Evolutionary conservation across 1,140 invertebrate genomes (phyloP).

Genomic region (Magallana angulata): DNA sequence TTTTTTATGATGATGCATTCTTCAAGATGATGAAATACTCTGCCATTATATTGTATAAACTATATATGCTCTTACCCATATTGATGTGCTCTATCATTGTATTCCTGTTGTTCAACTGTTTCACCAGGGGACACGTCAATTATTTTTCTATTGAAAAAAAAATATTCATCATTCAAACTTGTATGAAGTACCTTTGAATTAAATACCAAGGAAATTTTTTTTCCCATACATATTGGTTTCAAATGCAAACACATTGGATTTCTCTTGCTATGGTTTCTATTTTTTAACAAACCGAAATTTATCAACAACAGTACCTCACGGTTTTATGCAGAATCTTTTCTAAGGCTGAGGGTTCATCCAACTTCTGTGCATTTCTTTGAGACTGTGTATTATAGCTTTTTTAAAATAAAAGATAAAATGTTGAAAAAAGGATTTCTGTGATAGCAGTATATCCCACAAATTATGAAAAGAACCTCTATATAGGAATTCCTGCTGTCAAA

Average conservation of each 20-base stretch:
- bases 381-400: slow-evolving; percentile 9
- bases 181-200: too few relatives aligned
- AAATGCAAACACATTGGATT: too few relatives aligned
- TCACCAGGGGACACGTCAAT: slow-evolving; percentile 80
- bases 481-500: too few relatives aligned
- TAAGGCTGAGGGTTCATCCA: slow-evolving; percentile 92
- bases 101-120: slow-evolving; percentile 89
- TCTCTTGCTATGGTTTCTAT: too few relatives aligned
- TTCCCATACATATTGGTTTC: too few relatives aligned
- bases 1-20: too few relatives aligned
- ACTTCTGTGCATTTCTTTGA: slow-evolving; percentile 83
- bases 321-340: slow-evolving; percentile 92
- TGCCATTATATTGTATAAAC: not conserved
- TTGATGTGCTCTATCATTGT: slow-evolving; percentile 83
- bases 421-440: too few relatives aligned
- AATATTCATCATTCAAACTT: not conserved
- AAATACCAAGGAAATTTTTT: too few relatives aligned
- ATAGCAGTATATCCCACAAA: too few relatives aligned
- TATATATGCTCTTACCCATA: slow-evolving; percentile 54
- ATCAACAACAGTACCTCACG: slow-evolving; percentile 84
- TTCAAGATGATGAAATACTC: too few relatives aligned
- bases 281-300: too few relatives aligned
- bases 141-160: not conserved
- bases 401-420: not conserved
- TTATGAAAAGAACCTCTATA: too few relatives aligned